phyloP scores from a whole-genome alignment of 2,797 vertebrate species.

The Serranus cabrilla region DNA sequence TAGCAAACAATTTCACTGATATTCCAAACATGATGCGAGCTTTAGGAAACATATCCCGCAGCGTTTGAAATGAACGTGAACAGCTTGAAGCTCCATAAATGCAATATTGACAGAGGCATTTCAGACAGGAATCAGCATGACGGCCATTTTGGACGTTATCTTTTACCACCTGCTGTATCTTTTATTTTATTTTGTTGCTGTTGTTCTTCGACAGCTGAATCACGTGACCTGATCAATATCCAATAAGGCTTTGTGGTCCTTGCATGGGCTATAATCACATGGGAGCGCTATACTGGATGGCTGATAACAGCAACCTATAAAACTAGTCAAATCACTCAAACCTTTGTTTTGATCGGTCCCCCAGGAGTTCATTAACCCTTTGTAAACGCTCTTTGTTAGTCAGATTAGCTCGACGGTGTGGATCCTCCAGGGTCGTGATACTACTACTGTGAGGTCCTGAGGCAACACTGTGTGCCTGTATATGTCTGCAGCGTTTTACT shows the following conservation, averaged over 20 bases:
- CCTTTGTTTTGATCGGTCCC: slow-evolving; percentile 53
- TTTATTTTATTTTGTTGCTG: slow-evolving; percentile 55
- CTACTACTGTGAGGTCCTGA: not conserved
- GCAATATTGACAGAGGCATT: slow-evolving; percentile 66
- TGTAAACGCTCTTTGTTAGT: slow-evolving; percentile 36
- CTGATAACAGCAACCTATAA: slow-evolving; percentile 71
- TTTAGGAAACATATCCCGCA: slow-evolving; percentile 18
- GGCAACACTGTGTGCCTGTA: not conserved
- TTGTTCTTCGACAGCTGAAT: slow-evolving; percentile 48
- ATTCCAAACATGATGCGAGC: slow-evolving; percentile 22
- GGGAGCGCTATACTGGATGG: slow-evolving; percentile 52
- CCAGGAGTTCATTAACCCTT: slow-evolving; percentile 67
- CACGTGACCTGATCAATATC: slow-evolving; percentile 79
- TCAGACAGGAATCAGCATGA: slow-evolving; percentile 63
- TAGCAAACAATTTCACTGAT: slow-evolving; percentile 21
- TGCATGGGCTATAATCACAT: slow-evolving; percentile 47
- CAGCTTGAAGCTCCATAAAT: slow-evolving; percentile 41
- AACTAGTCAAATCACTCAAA: slow-evolving; percentile 62
- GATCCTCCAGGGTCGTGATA: slow-evolving; percentile 16
- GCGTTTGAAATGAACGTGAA: slow-evolving; percentile 32
- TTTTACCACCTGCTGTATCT: slow-evolving; percentile 52
- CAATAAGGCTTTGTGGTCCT: slow-evolving; percentile 75
- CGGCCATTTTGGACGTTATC: slow-evolving; percentile 63
- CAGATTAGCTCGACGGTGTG: slow-evolving; percentile 60
- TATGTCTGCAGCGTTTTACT: not conserved